Evolutionary conservation across 2,888 invertebrate genomes (phyloP), one percentile per base, ranked within the genome.

Genomic region (Agonopterix subpropinquella): DNA sequence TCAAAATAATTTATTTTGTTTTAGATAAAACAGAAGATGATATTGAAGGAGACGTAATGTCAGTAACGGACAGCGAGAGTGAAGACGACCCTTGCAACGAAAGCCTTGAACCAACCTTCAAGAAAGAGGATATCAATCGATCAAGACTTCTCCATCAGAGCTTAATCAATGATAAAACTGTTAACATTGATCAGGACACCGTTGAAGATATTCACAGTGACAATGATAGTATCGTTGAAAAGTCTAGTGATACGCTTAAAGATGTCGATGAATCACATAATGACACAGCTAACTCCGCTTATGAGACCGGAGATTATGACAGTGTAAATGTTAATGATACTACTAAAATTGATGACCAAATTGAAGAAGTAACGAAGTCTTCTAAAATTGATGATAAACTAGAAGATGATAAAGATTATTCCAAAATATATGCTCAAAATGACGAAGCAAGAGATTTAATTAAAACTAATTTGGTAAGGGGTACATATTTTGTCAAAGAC

Each of bases 71-170:
- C 2, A 68, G 70, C 4, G 69, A 67, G 5, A 28, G 28, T 7
- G 72, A 77, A 0, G 71, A 69, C 9, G 59, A 67, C 5, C 61
- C 70, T 0, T 65, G 65, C 41, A 82, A 81, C 36, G 77, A 84
- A 45, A 82, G 83, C 39, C 62, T 86, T 1, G 85, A 85, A 55
- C 85, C 86, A 0, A 64, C 69, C 0, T 79, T 86, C 48, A 78
- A 62, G 43, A 81, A 71, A 47, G 77, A 78, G 49, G 64, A 72
- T 4, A 62, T 75, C 1, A 76, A 77, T 45, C 65, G 58, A 48
- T 75, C 80, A 2, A 59, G 67, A 48, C 56, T 67, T 2, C 44
- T 65, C 2, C 54, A 57, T 36, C 57, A 65, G 36, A 72, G 62
- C 47, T 28, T 61, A 2, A 44, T 55, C 1, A 45, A 13, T 42